These are phyloP conservation scores for Cataglyphis livida DNA, from an alignment of 2,888 invertebrate genomes.

Conservation along the genomic window DNA sequence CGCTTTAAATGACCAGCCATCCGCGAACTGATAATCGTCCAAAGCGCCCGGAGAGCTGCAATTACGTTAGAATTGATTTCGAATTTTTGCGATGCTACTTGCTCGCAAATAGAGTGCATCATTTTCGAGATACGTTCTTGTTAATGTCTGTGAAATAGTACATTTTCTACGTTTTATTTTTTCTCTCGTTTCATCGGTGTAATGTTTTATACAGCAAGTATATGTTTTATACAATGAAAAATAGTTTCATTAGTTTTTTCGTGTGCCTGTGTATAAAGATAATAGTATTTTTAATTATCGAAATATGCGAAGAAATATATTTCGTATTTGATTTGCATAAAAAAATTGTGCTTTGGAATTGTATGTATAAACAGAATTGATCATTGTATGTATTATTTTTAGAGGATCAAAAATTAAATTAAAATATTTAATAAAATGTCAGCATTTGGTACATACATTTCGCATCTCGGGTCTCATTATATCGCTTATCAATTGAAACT, in stretches of 20 bases:
- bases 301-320: neutral
- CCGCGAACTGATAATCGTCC: conserved; percentile 46
- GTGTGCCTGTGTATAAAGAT: neutral
- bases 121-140: neutral
- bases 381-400: neutral
- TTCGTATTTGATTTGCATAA: neutral
- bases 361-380: neutral
- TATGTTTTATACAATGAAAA: neutral
- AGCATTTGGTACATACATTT: neutral
- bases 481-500: conserved; percentile 13
- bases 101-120: neutral
- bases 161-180: neutral
- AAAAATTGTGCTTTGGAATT: neutral
- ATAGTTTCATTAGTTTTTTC: neutral
- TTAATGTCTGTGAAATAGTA: neutral
- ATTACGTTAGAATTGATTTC: conserved; percentile 30
- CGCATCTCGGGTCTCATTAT: neutral
- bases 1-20: conserved; percentile 31
- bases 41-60: neutral
- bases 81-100: conserved; percentile 10
- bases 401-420: neutral
- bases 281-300: neutral
- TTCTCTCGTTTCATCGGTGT: neutral
- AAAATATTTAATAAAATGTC: neutral
- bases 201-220: neutral